Base-by-base conservation (phyloP, 1,140 invertebrate genomes). In the Megalopta genalis region DNA sequence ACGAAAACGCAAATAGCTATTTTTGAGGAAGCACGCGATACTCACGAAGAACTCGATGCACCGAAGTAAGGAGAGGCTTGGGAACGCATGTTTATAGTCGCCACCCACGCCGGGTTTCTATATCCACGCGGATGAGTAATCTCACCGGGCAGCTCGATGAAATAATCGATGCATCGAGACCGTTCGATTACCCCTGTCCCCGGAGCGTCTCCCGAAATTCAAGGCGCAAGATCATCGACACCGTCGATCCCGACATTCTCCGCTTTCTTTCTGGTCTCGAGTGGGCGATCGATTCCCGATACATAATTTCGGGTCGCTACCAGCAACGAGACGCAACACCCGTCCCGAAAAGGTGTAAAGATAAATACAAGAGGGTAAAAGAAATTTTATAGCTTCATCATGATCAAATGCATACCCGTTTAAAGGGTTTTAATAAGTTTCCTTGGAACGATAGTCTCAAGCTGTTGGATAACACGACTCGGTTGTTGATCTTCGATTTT, bases 51-150 rank as follows among this genome's bases (percentile, higher is more conserved):
- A 65, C 32, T 46, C 76, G 76, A 64, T 32, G 69, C 32, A 46
- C 64, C 76, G 76, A 32, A 54, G 59, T 23, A n/a, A 64, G 68
- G 46, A 52, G 72, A 57, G 68, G 32, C 42, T 46, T 39, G 23
- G 5, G 59, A 14, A 16, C 32, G 37, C 16, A 10, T 78, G 76
- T 78, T 78, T 78, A 78, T 72, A 72, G 76, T 60, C 68, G 39
- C 70, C 77, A 73, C 77, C 77, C 77, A 79, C 77, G 71, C 21
- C 18, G 62, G 9, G 77, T 32, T 73, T 79, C 77, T 79, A 73
- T 73, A 73, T 79, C 71, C 52, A 79, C 64, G 25, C 52, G 64
- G 52, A 79, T 79, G 77, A 79, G 77, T 79, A 79, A 79, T 79
- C 70, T 66, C 77, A 37, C 9, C 23, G 32, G 42, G 71, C 62